Conservation (phyloP, 2,888 invertebrate genomes). For the Mythimna vitellina region DNA sequence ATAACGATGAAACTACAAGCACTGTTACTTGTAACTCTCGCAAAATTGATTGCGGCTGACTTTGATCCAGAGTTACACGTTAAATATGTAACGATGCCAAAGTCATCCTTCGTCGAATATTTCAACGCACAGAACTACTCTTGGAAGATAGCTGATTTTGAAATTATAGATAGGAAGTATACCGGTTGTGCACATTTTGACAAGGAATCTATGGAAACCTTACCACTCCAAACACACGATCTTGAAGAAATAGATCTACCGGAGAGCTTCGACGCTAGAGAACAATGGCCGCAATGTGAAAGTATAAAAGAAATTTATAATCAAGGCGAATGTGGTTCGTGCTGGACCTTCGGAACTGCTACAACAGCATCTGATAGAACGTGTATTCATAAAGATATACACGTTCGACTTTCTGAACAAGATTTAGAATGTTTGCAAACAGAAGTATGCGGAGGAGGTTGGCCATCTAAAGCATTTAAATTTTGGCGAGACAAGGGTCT, state of each 20-base stretch:
- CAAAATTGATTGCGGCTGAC: not conserved
- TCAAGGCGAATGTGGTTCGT: conserved; percentile 39
- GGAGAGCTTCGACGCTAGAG: conserved; percentile 44
- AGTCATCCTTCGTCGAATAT: conserved; percentile 46
- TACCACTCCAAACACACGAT: conserved; percentile 7
- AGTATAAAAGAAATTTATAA: conserved; percentile 34
- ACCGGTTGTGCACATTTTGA: not conserved
- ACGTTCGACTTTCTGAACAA: conserved; percentile 46
- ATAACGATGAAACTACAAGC: not conserved
- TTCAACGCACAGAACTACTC: conserved; percentile 51
- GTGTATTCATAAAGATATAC: conserved; percentile 46
- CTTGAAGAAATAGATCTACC: conserved; percentile 29
- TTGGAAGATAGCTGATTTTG: conserved; percentile 43
- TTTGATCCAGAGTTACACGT: conserved; percentile 18
- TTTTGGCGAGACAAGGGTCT: conserved; percentile 34
- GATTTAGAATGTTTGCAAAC: conserved; percentile 29
- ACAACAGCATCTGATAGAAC: conserved; percentile 53
- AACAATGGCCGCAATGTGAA: conserved; percentile 43
- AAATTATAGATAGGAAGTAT: not conserved
- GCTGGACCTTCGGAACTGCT: conserved; percentile 52
- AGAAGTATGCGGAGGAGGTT: not conserved
- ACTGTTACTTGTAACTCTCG: conserved; percentile 19
- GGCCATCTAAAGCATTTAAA: rapidly evolving
- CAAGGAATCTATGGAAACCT: not conserved
- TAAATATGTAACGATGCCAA: conserved; percentile 28